Base-by-base conservation (phyloP, 2,797 vertebrate genomes). In the Danio choprae region DNA sequence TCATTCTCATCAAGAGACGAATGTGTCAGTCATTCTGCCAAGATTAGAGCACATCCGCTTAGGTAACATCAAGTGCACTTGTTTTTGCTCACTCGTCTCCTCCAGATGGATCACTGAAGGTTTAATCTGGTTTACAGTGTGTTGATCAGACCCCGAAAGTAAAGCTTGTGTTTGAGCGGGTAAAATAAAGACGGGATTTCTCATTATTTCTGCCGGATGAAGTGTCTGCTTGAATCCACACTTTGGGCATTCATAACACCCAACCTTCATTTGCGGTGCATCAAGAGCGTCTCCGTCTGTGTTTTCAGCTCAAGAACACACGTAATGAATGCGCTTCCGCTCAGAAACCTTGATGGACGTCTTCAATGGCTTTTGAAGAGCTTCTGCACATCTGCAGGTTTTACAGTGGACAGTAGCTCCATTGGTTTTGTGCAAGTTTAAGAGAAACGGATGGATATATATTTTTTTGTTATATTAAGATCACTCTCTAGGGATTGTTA, bases 301-400 rank as follows among this genome's bases (percentile, higher is more conserved):
- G 11, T 75, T 74, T 60, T 7, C 10, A 43, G 15, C 64, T 48
- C 46, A 4, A 18, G 38, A 51, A 29, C 56, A 7, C 18, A 22
- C 22, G 16, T 22, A 7, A 29, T 50, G 59, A 40, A 70, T 69
- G 38, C 62, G 80, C 73, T 77, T 77, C 59, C 77, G 60, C 41
- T 41, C 70, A 69, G 38, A 11, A 12, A 58, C 76, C 50, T 50
- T 53, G 80, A 76, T 81, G 55, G 65, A 76, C 69, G 58, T 18
- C 53, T 75, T 69, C 44, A 53, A 55, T 53, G 36, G 44, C 62
- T 81, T 53, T 29, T 38, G 75, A 62, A 76, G 46, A 81, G 20
- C 46, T 48, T 76, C 15, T 81, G 43, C 22, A 12, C 15, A 5
- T 36, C 8, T 29, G 29, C 29, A 29, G 29, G 29, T 29, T 3